phyloP scores from a whole-genome alignment of 2,888 invertebrate genomes.

The Ceramica pisi region DNA sequence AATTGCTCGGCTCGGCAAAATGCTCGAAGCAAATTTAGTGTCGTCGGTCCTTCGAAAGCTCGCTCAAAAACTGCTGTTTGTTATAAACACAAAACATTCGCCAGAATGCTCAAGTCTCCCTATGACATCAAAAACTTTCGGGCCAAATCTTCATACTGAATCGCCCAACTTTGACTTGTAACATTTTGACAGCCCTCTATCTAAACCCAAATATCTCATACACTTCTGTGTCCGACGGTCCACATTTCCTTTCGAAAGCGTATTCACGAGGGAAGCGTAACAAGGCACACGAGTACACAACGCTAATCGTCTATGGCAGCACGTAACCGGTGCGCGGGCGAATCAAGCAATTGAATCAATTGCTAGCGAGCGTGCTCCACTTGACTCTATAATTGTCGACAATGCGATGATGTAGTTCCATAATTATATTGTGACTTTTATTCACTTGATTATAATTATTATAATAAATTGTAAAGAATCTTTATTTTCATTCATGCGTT shows the following conservation, averaged over 20 bases:
- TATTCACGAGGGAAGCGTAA: conserved; percentile 35
- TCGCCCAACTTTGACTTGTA: neutral
- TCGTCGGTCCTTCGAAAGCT: too few species aligned
- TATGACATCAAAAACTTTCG: neutral
- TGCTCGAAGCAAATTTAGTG: too few species aligned
- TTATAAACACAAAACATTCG: too few species aligned
- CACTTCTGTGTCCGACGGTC: conserved; percentile 1
- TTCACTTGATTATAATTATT: conserved; percentile 27
- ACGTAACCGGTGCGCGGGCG: conserved; percentile 43
- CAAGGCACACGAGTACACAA: conserved; percentile 19
- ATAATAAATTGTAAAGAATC: conserved; percentile 5
- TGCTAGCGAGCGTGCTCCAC: conserved; percentile 40
- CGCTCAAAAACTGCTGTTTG: too few species aligned
- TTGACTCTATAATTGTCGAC: conserved; percentile 53
- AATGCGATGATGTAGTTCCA: conserved; percentile 39
- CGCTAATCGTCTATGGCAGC: conserved; percentile 53
- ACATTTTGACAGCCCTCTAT: neutral
- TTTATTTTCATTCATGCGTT: neutral
- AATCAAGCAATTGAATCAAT: conserved; percentile 55
- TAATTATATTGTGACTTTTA: conserved; percentile 43
- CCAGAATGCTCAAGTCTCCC: too few species aligned
- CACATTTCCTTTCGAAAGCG: conserved; percentile 45
- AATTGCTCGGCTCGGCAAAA: too few species aligned
- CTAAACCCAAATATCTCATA: neutral
- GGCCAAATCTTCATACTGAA: neutral